Conservation (phyloP, 1,140 invertebrate genomes). For the Cotesia chilonis region DNA sequence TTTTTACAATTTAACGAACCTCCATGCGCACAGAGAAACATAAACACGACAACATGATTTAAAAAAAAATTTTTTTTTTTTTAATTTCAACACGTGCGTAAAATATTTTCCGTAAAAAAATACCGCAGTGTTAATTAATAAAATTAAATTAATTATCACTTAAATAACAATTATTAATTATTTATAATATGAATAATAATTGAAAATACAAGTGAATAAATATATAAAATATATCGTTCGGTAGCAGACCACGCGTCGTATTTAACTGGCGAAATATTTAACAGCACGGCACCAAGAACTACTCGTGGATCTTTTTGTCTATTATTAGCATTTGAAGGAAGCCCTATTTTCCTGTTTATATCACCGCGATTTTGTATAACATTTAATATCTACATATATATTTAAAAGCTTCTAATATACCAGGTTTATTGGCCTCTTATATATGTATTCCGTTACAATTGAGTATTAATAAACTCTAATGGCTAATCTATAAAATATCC, state of each 20-base stretch:
- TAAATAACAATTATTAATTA: too few species aligned
- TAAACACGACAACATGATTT: conserved; percentile 59
- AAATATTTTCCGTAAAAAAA: conserved; percentile 34
- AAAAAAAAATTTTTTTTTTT: conserved; percentile 34
- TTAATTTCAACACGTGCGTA: conserved; percentile 38
- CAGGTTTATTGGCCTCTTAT: too few species aligned
- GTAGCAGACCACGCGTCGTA: neutral
- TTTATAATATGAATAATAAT: too few species aligned
- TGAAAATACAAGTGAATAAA: conserved; percentile 9
- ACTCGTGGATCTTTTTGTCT: conserved; percentile 41
- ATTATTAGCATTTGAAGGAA: conserved; percentile 52
- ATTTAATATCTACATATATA: neutral
- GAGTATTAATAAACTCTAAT: too few species aligned
- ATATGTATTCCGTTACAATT: too few species aligned
- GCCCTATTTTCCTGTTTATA: conserved; percentile 48
- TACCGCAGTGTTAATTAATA: conserved; percentile 38
- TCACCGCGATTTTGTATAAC: conserved; percentile 42
- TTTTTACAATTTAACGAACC: conserved; percentile 49
- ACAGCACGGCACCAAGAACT: conserved; percentile 43
- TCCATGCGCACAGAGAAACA: conserved; percentile 60
- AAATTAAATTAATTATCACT: neutral
- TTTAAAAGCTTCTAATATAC: neutral
- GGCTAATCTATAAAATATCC: too few species aligned
- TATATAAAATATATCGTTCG: conserved; percentile 27
- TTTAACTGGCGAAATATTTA: conserved; percentile 18